Evolutionary conservation across 2,797 vertebrate genomes (phyloP).

Genomic region (Thamnophis elegans): DNA sequence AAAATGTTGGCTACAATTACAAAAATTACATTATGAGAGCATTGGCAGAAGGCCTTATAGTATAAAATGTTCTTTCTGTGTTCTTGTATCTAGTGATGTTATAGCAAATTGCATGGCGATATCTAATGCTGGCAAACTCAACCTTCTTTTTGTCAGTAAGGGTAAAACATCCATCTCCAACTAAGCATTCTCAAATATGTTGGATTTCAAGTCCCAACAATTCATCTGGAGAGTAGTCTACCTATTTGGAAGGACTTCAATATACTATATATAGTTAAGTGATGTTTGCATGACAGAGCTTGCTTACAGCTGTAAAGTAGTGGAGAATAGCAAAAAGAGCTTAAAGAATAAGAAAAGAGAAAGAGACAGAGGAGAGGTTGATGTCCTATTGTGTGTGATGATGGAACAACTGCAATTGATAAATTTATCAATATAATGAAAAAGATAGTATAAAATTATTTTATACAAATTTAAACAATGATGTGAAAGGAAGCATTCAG

Average conservation of each 20-base stretch:
- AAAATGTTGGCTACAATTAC: neutral
- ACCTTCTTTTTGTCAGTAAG: neutral
- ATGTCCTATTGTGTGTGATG: neutral
- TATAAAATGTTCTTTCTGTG: neutral
- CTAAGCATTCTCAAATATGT: neutral
- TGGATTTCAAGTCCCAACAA: neutral
- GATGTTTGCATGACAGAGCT: neutral
- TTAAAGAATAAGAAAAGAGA: neutral
- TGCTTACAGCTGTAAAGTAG: neutral
- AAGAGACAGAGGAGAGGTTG: neutral
- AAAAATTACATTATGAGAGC: neutral
- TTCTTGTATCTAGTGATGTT: neutral
- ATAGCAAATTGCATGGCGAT: neutral
- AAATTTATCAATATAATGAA: neutral
- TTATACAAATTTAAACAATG: neutral
- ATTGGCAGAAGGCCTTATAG: neutral
- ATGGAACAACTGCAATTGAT: neutral
- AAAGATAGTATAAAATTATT: neutral
- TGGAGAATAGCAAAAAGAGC: neutral
- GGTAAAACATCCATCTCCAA: neutral
- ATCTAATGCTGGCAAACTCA: neutral
- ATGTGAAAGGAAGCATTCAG: neutral
- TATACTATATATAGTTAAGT: neutral
- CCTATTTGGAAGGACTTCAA: neutral
- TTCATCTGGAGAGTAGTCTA: neutral